phyloP scores from a whole-genome alignment of 2,888 invertebrate species.

The Meteorus cinctellus region DNA sequence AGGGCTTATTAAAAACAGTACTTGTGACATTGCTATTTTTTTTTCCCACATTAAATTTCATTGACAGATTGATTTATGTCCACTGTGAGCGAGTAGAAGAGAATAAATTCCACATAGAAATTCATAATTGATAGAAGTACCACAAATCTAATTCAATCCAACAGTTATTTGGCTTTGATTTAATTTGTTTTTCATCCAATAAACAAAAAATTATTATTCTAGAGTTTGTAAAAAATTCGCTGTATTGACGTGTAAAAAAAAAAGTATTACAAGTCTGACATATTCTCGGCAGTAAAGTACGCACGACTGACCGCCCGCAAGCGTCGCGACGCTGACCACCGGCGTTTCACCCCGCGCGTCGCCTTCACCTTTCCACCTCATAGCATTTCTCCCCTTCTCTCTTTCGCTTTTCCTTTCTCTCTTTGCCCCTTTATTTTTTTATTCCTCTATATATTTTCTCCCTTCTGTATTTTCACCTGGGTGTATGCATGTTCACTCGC shows the following conservation, averaged over 20 bases:
- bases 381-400: constrained; percentile 29
- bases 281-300: constrained; percentile 55
- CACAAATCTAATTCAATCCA: too few species aligned
- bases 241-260: constrained; percentile 4
- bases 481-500: constrained; percentile 34
- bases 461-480: constrained; percentile 15
- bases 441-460: constrained; percentile 27
- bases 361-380: constrained; percentile 48
- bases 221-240: background rate
- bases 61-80: background rate
- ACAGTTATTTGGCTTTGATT: too few species aligned
- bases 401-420: constrained; percentile 19
- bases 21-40: too few species aligned
- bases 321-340: constrained; percentile 67
- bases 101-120: background rate
- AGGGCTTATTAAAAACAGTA: background rate
- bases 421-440: constrained; percentile 34
- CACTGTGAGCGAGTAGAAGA: background rate
- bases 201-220: background rate
- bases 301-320: constrained; percentile 56
- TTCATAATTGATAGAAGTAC: too few species aligned
- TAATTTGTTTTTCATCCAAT: background rate
- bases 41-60: background rate
- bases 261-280: constrained; percentile 43
- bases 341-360: constrained; percentile 46